Conservation (phyloP, 2,113 vertebrate genomes). For the Piprites chloris region DNA sequence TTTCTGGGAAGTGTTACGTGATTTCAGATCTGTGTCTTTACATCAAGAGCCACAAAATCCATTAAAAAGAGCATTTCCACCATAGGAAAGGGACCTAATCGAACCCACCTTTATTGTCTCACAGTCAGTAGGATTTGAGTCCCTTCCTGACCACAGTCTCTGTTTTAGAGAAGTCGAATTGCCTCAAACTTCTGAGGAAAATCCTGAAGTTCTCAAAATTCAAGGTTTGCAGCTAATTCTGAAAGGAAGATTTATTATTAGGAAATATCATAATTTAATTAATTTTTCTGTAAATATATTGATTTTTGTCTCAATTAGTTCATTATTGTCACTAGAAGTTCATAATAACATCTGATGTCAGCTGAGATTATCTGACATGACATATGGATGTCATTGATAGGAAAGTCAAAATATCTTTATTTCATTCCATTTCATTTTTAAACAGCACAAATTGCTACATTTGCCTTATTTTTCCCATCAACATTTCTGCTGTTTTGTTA, state of each 20-base stretch:
- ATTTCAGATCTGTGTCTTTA: not conserved
- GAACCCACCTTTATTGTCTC: not conserved
- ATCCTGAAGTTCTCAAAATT: not conserved
- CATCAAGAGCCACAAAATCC: not conserved
- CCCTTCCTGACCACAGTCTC: not conserved
- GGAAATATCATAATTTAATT: not conserved
- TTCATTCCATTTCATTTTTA: not conserved
- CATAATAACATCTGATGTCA: not conserved
- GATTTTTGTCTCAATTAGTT: not conserved
- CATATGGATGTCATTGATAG: not conserved
- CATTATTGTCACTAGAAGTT: not conserved
- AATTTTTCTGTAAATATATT: not conserved
- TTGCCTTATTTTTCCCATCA: not conserved
- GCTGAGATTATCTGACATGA: not conserved
- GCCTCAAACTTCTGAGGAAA: rapidly evolving
- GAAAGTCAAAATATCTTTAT: not conserved
- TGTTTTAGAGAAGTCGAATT: not conserved
- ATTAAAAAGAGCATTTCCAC: not conserved
- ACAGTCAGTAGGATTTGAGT: not conserved
- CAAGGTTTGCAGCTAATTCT: not conserved
- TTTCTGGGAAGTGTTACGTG: not conserved
- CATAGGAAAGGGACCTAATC: rapidly evolving
- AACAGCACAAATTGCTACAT: not conserved
- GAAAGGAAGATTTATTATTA: not conserved
- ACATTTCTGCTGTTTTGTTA: not conserved